These are phyloP conservation scores for Blastobasis adustella DNA, from an alignment of 2,888 invertebrate species.

Conservation along the genomic window DNA sequence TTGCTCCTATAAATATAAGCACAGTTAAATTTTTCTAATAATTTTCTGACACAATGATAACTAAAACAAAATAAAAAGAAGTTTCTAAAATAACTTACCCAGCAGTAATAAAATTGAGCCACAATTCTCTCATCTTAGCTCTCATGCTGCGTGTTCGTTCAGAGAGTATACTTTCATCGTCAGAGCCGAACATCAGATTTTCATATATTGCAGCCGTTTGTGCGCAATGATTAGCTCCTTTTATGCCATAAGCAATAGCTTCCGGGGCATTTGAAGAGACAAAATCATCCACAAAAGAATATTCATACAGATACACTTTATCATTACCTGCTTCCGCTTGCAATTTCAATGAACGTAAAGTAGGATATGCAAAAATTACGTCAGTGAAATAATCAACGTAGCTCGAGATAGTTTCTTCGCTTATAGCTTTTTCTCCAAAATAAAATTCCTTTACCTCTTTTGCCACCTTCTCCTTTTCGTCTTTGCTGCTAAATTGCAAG, in stretches of 20 bases:
- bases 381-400: conserved; percentile 34
- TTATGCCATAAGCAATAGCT: conserved; percentile 15
- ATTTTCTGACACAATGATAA: no score
- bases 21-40: no score
- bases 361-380: conserved; percentile 22
- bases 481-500: conserved; percentile 25
- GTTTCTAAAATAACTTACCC: conserved; percentile 23
- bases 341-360: conserved; percentile 21
- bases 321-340: conserved; percentile 25
- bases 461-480: conserved; percentile 27
- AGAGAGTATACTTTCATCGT: conserved; percentile 12
- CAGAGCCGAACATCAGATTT: neutral
- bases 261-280: conserved; percentile 13
- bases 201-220: conserved; percentile 26
- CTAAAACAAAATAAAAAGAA: no score
- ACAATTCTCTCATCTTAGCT: conserved; percentile 22
- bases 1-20: no score
- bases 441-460: conserved; percentile 29
- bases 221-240: conserved; percentile 28
- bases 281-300: conserved; percentile 24
- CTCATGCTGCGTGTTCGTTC: conserved; percentile 21
- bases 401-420: conserved; percentile 18
- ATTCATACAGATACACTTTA: conserved; percentile 30
- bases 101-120: conserved; percentile 34
- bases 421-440: conserved; percentile 25